Conservation (phyloP, 64 coral and sea anemone genomes). For the Actinia equina region DNA sequence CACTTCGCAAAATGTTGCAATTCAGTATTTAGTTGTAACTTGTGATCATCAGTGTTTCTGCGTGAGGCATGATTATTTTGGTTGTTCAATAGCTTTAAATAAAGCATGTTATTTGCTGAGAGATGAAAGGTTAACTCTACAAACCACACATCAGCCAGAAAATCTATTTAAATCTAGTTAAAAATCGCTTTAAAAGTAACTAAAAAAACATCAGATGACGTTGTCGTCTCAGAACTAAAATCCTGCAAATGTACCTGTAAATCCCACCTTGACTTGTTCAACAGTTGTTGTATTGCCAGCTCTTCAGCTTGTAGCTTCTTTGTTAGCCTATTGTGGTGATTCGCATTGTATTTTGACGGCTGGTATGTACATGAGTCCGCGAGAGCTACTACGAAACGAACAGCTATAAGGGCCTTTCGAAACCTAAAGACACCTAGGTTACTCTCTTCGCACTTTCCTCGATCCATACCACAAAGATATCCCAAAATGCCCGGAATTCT, state of each 20-base stretch:
- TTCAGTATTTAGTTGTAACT: too few species aligned
- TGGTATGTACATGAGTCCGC: not conserved
- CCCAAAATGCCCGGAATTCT: not conserved
- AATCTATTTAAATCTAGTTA: slow-evolving; percentile 17
- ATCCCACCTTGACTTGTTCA: not conserved
- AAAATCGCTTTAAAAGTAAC: slow-evolving; percentile 18
- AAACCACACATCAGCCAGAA: not conserved
- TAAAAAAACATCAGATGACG: slow-evolving; percentile 9
- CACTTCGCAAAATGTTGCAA: not conserved
- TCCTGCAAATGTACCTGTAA: not conserved
- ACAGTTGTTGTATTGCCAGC: not conserved
- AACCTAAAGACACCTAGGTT: not conserved
- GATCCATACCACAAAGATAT: not conserved
- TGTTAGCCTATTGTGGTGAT: not conserved
- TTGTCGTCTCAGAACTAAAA: not conserved
- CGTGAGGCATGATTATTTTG: too few species aligned
- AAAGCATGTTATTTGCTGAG: not conserved
- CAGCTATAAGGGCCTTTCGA: slow-evolving; percentile 18
- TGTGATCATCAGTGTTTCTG: not conserved
- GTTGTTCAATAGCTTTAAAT: not conserved
- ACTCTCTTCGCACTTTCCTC: not conserved
- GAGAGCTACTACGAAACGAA: not conserved
- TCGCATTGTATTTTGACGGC: slow-evolving; percentile 4
- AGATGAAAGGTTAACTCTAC: slow-evolving; percentile 13
- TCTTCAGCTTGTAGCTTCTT: slow-evolving; percentile 1